Percentiles rank a stretch among this genome's conserved stretches.
These are phyloP conservation scores for Lethenteron camtschaticum DNA, from an alignment of 2,113 vertebrate genomes.

Conservation along the genomic window DNA sequence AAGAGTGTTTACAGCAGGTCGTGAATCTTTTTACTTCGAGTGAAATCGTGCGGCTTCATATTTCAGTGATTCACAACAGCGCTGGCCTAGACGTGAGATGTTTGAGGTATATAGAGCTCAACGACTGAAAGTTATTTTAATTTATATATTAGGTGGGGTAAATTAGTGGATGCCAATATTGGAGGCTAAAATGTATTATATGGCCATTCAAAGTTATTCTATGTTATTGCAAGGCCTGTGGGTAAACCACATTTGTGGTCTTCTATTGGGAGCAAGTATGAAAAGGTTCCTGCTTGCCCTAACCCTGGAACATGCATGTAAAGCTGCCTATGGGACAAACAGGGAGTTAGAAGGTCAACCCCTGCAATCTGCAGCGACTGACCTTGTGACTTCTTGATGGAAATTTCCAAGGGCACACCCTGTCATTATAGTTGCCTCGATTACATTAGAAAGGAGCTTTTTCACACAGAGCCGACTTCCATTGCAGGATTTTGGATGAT, in stretches of 20 bases:
- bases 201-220: too few species aligned
- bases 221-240: too few species aligned
- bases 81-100: too few species aligned
- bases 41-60: too few species aligned
- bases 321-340: not conserved
- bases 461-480: not conserved
- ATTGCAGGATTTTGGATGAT: not conserved
- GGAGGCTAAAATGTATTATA: too few species aligned
- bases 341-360: not conserved
- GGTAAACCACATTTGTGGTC: not conserved
- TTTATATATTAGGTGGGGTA: too few species aligned
- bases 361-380: not conserved
- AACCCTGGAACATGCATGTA: not conserved
- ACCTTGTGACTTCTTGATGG: not conserved
- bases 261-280: not conserved
- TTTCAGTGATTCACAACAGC: too few species aligned
- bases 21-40: too few species aligned
- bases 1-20: too few species aligned
- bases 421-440: not conserved
- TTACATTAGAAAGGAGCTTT: not conserved
- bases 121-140: too few species aligned
- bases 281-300: not conserved
- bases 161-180: too few species aligned
- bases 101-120: too few species aligned
- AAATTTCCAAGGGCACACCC: not conserved